Conservation (phyloP, 2,113 vertebrate species). For the Vulpes vulpes region DNA sequence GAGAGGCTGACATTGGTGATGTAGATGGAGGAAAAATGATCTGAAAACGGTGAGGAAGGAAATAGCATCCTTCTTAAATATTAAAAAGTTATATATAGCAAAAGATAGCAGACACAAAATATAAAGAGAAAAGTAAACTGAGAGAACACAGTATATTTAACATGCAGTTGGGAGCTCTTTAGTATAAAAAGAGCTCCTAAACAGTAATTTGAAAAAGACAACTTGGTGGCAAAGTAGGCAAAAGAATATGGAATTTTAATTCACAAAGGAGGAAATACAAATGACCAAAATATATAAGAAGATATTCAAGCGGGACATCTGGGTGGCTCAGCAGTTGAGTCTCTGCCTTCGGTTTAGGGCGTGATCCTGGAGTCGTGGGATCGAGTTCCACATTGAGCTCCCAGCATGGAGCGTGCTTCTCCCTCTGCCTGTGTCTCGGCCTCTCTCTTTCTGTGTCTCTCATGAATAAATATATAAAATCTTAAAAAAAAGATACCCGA, state of each 20-base stretch:
- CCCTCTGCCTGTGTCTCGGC: too few species aligned
- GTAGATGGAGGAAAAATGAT: neutral
- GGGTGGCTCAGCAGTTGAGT: too few species aligned
- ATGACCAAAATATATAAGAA: neutral
- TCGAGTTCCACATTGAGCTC: too few species aligned
- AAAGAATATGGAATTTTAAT: slow-evolving; percentile 49
- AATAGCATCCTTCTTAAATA: slow-evolving; percentile 24
- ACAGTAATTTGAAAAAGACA: slow-evolving; percentile 36
- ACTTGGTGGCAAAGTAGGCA: slow-evolving; percentile 5
- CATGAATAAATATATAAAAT: too few species aligned
- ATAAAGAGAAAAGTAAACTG: slow-evolving; percentile 12
- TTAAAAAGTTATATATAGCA: neutral
- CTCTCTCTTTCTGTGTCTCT: too few species aligned
- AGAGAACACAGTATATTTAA: slow-evolving; percentile 27
- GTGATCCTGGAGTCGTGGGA: too few species aligned
- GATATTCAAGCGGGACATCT: neutral
- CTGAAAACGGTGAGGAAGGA: neutral
- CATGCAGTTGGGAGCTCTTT: neutral
- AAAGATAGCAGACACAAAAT: slow-evolving; percentile 35
- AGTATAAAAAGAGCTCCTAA: slow-evolving; percentile 32
- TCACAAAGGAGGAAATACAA: slow-evolving; percentile 29
- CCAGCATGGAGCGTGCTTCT: too few species aligned
- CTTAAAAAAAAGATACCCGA: neutral
- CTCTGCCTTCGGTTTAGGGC: too few species aligned
- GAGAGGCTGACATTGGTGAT: neutral